Base-by-base conservation (phyloP, 2,797 vertebrate genomes). In the Setipinna tenuifilis region DNA sequence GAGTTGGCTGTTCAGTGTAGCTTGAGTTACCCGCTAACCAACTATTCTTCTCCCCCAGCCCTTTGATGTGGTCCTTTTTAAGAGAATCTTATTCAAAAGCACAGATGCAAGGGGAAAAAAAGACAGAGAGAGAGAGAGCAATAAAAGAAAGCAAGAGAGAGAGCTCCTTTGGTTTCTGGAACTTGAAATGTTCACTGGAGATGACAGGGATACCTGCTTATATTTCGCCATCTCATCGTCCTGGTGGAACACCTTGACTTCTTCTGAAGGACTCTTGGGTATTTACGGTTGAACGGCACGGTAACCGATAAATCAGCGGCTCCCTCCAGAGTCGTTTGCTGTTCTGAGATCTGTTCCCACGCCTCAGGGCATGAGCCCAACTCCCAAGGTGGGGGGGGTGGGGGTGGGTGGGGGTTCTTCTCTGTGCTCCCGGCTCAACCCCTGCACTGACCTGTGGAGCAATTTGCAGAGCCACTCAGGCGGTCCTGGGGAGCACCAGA, bases 31-130 rank as follows among this genome's bases (percentile, higher is more conserved):
- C 31, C 68, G 19, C 0, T 41, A 16, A 7, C 31, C 31, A 1
- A 35, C 28, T 41, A 54, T 75, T 35, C 23, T 75, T 41, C 0
- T 35, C 16, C 16, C 31, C 68, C 31, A 41, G 68, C 68, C 28
- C 68, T 41, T 75, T 19, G 12, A 75, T 75, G 16, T 35, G 68
- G 31, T 75, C 31, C 31, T 41, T 41, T 75, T 75, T 14, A 75
- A 75, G 28, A 41, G 28, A 35, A 41, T 82, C 82, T 86, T 80
- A 61, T 84, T 88, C 86, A 86, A 90, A 90, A 87, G 31, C 68
- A 75, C 68, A 5, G 68, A 14, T 75, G 3, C 68, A 35, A 41
- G 19, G 31, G 31, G 17, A 31, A 75, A 31, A 75, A 31, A 75
- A 25, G 62, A 65, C 10, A 68, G 68, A 75, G 25, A 23, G 19